Conservation (phyloP, 2,113 vertebrate species). For the Tenrec ecaudatus region DNA sequence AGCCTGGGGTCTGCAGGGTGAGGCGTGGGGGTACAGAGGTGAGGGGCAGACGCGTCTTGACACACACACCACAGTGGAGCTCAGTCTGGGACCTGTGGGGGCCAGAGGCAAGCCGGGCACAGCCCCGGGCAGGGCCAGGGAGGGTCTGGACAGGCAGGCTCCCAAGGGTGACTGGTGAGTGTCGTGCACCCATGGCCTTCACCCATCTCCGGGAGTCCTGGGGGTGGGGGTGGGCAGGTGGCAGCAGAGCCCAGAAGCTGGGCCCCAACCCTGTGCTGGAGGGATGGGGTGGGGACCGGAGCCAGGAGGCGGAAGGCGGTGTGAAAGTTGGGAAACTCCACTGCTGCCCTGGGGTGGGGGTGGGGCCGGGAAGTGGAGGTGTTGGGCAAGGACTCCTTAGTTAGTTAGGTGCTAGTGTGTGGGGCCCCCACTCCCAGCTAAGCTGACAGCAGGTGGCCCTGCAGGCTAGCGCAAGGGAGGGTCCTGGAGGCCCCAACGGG, state of each 20-base stretch:
- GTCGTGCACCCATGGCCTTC: too few relatives aligned
- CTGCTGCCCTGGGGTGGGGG: background rate
- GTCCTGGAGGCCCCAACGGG: background rate
- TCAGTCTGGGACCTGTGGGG: background rate
- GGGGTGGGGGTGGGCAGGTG: background rate
- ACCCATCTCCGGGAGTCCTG: background rate
- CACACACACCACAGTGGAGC: background rate
- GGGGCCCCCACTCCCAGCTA: background rate
- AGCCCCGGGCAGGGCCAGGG: background rate
- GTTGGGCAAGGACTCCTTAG: slow-evolving; percentile 61
- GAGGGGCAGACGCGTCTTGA: background rate
- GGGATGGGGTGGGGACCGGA: too few relatives aligned
- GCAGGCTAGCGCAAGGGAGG: background rate
- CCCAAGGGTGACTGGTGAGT: background rate
- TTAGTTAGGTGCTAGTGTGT: background rate
- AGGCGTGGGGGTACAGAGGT: background rate
- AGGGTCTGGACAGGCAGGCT: background rate
- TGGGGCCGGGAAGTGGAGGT: background rate
- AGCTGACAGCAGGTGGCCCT: background rate
- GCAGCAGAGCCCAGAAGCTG: too few relatives aligned
- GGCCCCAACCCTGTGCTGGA: background rate
- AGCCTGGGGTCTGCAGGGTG: too few relatives aligned
- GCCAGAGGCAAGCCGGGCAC: background rate
- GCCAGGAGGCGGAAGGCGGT: background rate
- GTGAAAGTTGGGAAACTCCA: slow-evolving; percentile 56